Evolutionary conservation across 2,888 invertebrate genomes (phyloP).

Genomic region (Calameuta pallipes): DNA sequence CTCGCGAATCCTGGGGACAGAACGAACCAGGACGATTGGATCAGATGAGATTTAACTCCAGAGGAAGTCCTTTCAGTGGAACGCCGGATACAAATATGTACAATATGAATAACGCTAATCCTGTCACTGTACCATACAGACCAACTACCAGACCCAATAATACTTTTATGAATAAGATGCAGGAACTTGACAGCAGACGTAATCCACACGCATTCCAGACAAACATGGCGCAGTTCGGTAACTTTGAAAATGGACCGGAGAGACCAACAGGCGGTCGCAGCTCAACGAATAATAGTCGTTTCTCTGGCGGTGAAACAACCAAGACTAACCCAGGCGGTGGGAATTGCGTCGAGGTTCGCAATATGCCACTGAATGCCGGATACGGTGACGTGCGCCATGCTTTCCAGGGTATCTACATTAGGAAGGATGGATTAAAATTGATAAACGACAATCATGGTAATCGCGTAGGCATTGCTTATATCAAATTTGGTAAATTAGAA

Average conservation of each 20-base stretch:
- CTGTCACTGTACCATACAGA: conserved; percentile 67
- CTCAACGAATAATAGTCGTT: conserved; percentile 32
- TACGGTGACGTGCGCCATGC: conserved; percentile 86
- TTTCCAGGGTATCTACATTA: conserved; percentile 81
- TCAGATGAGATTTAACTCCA: conserved; percentile 38
- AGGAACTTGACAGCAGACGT: conserved; percentile 69
- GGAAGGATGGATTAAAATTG: conserved; percentile 87
- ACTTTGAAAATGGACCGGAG: conserved; percentile 41
- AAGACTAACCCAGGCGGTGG: conserved; percentile 36
- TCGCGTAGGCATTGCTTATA: conserved; percentile 82
- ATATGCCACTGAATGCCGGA: conserved; percentile 79
- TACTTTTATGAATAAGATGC: conserved; percentile 47
- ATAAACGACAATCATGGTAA: conserved; percentile 84
- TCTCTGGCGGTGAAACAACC: conserved; percentile 19
- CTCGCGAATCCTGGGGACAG: conserved; percentile 42
- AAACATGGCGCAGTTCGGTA: conserved; percentile 19
- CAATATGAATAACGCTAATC: conserved; percentile 11
- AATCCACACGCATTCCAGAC: conserved; percentile 71
- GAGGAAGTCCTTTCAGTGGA: conserved; percentile 42
- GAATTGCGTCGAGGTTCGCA: conserved; percentile 78
- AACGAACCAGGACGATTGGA: conserved; percentile 42
- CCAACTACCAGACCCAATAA: conserved; percentile 64
- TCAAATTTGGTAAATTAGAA: conserved; percentile 79
- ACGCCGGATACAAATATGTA: conserved; percentile 34
- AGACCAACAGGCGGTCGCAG: conserved; percentile 43